Evolutionary conservation across 2,113 vertebrate genomes (phyloP).

Genomic region (Hydrochoerus hydrochaeris): DNA sequence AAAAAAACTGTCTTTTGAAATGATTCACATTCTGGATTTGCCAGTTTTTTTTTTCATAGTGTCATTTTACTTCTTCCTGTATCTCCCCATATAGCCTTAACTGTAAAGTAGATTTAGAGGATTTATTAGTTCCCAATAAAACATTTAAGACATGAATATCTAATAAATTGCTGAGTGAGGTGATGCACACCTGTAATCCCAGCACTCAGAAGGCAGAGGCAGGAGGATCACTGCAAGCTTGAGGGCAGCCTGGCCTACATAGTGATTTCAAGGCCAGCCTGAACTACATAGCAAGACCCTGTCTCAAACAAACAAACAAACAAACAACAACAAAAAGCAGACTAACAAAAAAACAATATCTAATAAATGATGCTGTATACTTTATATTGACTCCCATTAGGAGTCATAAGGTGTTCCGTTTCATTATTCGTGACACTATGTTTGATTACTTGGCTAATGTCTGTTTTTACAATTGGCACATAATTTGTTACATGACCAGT

Average conservation of each 20-base stretch:
- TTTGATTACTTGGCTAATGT: conserved; percentile 38
- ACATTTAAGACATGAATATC: conserved; percentile 20
- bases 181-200: not conserved
- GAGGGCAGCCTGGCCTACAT: not conserved
- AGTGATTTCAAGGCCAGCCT: not conserved
- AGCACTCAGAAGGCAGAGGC: not conserved
- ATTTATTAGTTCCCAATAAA: conserved; percentile 34
- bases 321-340: not conserved
- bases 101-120: conserved; percentile 52
- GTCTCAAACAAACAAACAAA: not conserved
- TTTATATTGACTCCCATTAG: not conserved
- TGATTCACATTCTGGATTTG: conserved; percentile 41
- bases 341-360: not conserved
- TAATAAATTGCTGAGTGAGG: not conserved
- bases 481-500: not conserved
- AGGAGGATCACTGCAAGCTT: not conserved
- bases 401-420: not conserved
- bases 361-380: not conserved
- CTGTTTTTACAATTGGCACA: not conserved
- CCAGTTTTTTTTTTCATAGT: not conserved
- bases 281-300: not conserved
- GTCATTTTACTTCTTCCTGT: conserved; percentile 1
- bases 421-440: conserved; percentile 1
- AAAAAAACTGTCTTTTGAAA: conserved; percentile 39
- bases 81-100: not conserved